Conservation (phyloP, 2,797 vertebrate genomes). For the Fundulus diaphanus region DNA sequence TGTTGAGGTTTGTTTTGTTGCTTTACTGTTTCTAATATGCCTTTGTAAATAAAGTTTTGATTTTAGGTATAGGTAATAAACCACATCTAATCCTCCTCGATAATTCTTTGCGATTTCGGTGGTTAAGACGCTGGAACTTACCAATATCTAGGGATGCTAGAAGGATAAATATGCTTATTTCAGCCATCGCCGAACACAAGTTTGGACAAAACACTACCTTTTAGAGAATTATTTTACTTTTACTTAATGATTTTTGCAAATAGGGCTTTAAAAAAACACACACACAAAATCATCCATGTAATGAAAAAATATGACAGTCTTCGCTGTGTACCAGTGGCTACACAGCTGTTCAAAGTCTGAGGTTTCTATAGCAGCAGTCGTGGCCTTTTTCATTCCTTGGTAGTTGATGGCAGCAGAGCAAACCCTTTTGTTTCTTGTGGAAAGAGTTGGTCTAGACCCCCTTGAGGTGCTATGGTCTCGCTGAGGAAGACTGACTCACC, state of each 20-base stretch:
- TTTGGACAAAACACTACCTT: background rate
- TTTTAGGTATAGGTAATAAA: background rate
- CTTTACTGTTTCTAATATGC: background rate
- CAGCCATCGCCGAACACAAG: background rate
- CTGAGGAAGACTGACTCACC: constrained; percentile 44
- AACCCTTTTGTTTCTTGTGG: constrained; percentile 3
- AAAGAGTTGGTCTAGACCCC: constrained; percentile 17
- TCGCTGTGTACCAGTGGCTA: constrained; percentile 22
- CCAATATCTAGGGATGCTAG: background rate
- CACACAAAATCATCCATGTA: constrained; percentile 20
- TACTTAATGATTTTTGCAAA: constrained; percentile 14
- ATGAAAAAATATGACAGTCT: constrained; percentile 25
- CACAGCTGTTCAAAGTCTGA: constrained; percentile 27
- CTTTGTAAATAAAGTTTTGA: background rate
- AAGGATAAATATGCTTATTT: constrained; percentile 1
- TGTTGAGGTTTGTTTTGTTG: background rate
- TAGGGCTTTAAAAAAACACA: constrained; percentile 19
- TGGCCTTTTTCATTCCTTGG: constrained; percentile 12
- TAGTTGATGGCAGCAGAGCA: constrained; percentile 10
- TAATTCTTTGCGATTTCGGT: background rate
- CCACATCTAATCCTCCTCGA: too few relatives aligned
- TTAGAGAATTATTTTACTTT: constrained; percentile 3
- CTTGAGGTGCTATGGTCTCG: constrained; percentile 35
- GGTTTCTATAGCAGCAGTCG: constrained; percentile 56
- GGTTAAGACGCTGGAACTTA: background rate